These are phyloP conservation scores for Eudemis profundana DNA, from an alignment of 2,888 invertebrate species.

Conservation along the genomic window DNA sequence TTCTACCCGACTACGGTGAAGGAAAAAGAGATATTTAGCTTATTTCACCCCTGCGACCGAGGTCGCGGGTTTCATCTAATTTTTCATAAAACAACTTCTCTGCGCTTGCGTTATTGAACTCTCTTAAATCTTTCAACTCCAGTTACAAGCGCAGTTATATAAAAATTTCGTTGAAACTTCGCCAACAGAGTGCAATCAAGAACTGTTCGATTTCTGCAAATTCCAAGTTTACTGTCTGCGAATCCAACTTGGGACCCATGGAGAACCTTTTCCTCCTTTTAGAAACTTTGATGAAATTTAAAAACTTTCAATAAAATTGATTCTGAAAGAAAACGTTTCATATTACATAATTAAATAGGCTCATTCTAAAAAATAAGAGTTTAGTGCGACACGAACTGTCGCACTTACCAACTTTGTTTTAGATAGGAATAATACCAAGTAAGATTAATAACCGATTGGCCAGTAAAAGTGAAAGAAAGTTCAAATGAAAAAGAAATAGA, in stretches of 20 bases:
- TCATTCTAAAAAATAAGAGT: constrained; percentile 1
- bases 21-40: too few species aligned
- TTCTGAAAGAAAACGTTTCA: constrained; percentile 55
- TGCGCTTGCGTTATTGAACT: neutral
- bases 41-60: too few species aligned
- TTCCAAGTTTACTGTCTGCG: constrained; percentile 64
- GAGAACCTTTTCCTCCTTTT: constrained; percentile 65
- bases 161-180: constrained; percentile 71
- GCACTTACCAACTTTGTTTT: too few species aligned
- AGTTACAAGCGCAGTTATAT: constrained; percentile 48
- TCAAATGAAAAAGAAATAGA: too few species aligned
- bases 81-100: neutral
- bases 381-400: too few species aligned
- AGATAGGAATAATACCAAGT: too few species aligned
- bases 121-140: constrained; percentile 50
- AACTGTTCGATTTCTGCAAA: constrained; percentile 67
- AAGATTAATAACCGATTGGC: too few species aligned
- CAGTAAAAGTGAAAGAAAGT: too few species aligned
- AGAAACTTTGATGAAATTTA: constrained; percentile 73
- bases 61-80: too few species aligned
- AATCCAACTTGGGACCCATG: constrained; percentile 69
- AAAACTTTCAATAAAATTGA: constrained; percentile 68
- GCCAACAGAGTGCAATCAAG: constrained; percentile 74
- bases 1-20: too few species aligned
- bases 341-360: constrained; percentile 29